Evolutionary conservation across 2,113 vertebrate genomes (phyloP).

Genomic region (Aptenodytes patagonicus): DNA sequence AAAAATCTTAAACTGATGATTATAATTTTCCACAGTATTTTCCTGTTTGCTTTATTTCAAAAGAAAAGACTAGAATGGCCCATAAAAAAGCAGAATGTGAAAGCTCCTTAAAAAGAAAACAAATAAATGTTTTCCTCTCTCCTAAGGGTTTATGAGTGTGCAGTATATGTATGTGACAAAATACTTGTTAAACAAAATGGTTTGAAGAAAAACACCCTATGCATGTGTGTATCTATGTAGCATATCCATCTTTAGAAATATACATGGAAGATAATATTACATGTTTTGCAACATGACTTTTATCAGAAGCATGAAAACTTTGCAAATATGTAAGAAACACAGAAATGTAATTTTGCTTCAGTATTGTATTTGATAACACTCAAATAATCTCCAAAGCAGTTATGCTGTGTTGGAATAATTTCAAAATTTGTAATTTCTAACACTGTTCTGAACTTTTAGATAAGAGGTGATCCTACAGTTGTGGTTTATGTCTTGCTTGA

Average conservation of each 20-base stretch:
- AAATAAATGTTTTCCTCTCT: background rate
- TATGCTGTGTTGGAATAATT: background rate
- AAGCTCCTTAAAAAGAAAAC: background rate
- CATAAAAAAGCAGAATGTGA: background rate
- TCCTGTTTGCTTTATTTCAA: background rate
- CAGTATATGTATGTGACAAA: background rate
- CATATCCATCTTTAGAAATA: background rate
- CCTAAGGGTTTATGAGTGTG: background rate
- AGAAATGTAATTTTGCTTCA: background rate
- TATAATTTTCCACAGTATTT: background rate
- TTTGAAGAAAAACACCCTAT: background rate
- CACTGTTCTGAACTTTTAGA: background rate
- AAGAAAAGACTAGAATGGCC: background rate
- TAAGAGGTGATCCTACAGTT: background rate
- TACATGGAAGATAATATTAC: background rate
- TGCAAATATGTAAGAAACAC: background rate
- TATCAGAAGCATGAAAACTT: background rate
- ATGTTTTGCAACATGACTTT: background rate
- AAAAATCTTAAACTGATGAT: background rate
- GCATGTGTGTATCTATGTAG: background rate
- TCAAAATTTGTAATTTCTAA: background rate
- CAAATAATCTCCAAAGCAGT: background rate
- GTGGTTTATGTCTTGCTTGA: background rate
- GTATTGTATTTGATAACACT: background rate
- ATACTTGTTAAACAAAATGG: background rate